Evolutionary conservation across 2,113 vertebrate species (phyloP).

Genomic region (Campylorhamphus procurvoides): DNA sequence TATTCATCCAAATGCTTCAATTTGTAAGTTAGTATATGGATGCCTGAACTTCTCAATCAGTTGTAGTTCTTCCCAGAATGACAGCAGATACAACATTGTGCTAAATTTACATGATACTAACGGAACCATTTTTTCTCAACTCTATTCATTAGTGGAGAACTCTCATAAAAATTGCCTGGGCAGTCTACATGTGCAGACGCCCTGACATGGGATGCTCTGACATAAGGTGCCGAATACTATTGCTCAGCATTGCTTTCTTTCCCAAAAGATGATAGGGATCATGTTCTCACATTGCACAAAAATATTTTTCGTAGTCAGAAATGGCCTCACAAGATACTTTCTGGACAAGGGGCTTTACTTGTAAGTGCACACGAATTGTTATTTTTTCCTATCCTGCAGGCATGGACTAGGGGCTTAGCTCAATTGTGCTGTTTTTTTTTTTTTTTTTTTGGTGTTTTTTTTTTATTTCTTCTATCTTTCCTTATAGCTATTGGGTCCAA

Average conservation of each 20-base stretch:
- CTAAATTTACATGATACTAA: background rate
- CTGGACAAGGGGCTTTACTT: background rate
- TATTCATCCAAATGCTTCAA: background rate
- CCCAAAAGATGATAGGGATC: background rate
- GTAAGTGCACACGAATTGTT: background rate
- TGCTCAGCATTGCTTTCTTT: background rate
- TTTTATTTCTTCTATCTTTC: background rate
- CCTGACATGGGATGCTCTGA: background rate
- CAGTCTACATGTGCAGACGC: background rate
- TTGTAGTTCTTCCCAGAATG: background rate
- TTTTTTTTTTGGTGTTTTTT: background rate
- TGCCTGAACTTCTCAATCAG: background rate
- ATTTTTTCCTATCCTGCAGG: background rate
- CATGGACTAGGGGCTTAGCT: background rate
- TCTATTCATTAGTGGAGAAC: background rate
- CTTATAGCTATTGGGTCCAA: background rate
- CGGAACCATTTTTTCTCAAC: background rate
- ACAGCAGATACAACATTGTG: background rate
- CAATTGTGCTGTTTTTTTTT: background rate
- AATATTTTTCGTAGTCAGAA: background rate
- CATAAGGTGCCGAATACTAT: background rate
- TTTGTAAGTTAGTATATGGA: background rate
- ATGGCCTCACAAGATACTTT: background rate
- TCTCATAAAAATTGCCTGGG: background rate
- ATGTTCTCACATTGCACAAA: background rate